These are phyloP conservation scores for Bubo scandiacus DNA, from an alignment of 2,113 vertebrate genomes.

Conservation along the genomic window DNA sequence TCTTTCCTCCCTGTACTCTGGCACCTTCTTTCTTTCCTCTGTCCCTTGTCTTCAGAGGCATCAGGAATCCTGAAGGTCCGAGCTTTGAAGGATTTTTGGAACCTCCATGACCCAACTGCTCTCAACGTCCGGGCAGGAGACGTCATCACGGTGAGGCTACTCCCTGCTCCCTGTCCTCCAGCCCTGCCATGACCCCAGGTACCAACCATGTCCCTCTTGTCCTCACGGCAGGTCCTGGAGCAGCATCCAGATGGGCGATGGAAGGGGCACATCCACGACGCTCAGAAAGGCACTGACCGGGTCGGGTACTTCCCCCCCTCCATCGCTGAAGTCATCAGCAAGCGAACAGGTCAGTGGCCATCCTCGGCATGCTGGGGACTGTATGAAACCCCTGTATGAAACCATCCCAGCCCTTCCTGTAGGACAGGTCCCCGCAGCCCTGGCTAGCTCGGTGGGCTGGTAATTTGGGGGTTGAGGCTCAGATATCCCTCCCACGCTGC, in stretches of 20 bases:
- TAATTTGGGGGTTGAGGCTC: not conserved
- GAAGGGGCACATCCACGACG: constrained; percentile 94
- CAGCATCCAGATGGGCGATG: constrained; percentile 92
- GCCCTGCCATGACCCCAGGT: not conserved
- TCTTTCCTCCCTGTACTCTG: not conserved
- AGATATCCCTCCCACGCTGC: not conserved
- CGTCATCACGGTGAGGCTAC: constrained; percentile 86
- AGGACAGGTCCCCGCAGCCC: not conserved
- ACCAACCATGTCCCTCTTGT: not conserved
- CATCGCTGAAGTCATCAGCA: constrained; percentile 94
- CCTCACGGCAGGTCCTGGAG: constrained; percentile 84
- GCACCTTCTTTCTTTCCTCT: not conserved
- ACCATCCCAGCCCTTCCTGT: not conserved
- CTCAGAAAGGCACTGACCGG: constrained; percentile 88
- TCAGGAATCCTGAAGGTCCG: constrained; percentile 92
- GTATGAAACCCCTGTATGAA: not conserved
- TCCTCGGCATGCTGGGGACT: not conserved
- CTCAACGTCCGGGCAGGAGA: constrained; percentile 94
- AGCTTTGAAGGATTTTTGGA: constrained; percentile 97
- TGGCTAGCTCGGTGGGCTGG: not conserved
- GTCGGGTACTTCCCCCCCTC: constrained; percentile 95
- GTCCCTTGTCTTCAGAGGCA: constrained; percentile 81
- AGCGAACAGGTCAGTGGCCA: constrained; percentile 79
- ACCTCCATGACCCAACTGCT: constrained; percentile 93
- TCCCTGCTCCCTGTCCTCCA: not conserved